Evolutionary conservation across 2,888 invertebrate genomes (phyloP).

Genomic region (Nephrotoma flavescens): DNA sequence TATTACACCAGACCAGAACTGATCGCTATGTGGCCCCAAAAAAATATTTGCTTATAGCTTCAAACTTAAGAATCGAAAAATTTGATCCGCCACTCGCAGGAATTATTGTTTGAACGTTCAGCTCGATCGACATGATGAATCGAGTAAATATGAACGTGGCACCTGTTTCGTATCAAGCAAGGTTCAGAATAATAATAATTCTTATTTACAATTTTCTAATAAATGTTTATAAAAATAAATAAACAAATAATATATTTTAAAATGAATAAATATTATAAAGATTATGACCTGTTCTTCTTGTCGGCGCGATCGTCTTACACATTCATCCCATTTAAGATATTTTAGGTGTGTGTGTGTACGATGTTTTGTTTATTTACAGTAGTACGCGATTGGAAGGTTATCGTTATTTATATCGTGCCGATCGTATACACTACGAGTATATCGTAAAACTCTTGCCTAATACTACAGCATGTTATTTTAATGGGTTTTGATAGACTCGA

Average conservation of each 20-base stretch:
- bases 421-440: background rate
- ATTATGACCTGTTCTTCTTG: background rate
- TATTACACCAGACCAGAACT: background rate
- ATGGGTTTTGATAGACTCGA: background rate
- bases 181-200: background rate
- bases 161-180: background rate
- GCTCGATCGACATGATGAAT: background rate
- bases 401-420: background rate
- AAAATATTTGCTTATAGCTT: background rate
- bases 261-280: background rate
- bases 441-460: background rate
- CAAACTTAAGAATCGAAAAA: background rate
- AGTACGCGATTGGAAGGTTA: background rate
- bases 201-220: background rate
- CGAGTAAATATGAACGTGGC: background rate
- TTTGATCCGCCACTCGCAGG: background rate
- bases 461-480: background rate
- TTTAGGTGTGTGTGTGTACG: background rate
- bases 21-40: background rate
- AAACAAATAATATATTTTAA: background rate
- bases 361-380: background rate
- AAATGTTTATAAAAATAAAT: background rate
- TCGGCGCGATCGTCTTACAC: background rate
- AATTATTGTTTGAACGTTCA: background rate
- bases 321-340: background rate